Conservation (phyloP, 2,888 invertebrate species). For the Dasypogon diadema region DNA sequence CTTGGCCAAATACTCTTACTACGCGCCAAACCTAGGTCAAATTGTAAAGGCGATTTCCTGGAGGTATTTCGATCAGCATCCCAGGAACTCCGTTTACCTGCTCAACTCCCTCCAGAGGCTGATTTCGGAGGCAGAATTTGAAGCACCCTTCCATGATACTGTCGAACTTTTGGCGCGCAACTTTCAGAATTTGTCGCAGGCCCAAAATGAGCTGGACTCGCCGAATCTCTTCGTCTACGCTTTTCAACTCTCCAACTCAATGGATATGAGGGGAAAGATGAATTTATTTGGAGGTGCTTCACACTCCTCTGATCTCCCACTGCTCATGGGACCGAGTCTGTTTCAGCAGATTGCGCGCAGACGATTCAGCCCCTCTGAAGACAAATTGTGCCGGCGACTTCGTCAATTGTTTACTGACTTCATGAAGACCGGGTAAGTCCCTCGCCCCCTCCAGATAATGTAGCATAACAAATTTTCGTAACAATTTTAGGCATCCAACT, state of each 20-base stretch:
- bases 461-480: no score
- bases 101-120: slow-evolving; percentile 65
- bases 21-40: slow-evolving; percentile 55
- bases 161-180: slow-evolving; percentile 60
- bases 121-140: slow-evolving; percentile 65
- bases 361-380: slow-evolving; percentile 73
- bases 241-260: slow-evolving; percentile 65
- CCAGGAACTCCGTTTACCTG: slow-evolving; percentile 59
- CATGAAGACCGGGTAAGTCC: slow-evolving; percentile 70
- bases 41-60: slow-evolving; percentile 64
- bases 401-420: slow-evolving; percentile 71
- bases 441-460: no score
- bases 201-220: neutral
- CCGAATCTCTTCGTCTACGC: slow-evolving; percentile 63
- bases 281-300: slow-evolving; percentile 72
- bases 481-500: slow-evolving; percentile 73
- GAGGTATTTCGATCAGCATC: slow-evolving; percentile 64
- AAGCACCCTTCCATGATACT: slow-evolving; percentile 65
- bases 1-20: slow-evolving; percentile 69
- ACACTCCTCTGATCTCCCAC: slow-evolving; percentile 76
- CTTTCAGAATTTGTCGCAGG: neutral
- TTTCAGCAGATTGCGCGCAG: slow-evolving; percentile 77
- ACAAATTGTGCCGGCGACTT: slow-evolving; percentile 71
- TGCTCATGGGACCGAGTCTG: slow-evolving; percentile 76
- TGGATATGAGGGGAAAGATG: slow-evolving; percentile 67